A percentile compares a stretch with the other conserved stretches of the same genome.
These are phyloP conservation scores for Reinhardtius hippoglossoides DNA, from an alignment of 2,113 vertebrate genomes.

Conservation along the genomic window DNA sequence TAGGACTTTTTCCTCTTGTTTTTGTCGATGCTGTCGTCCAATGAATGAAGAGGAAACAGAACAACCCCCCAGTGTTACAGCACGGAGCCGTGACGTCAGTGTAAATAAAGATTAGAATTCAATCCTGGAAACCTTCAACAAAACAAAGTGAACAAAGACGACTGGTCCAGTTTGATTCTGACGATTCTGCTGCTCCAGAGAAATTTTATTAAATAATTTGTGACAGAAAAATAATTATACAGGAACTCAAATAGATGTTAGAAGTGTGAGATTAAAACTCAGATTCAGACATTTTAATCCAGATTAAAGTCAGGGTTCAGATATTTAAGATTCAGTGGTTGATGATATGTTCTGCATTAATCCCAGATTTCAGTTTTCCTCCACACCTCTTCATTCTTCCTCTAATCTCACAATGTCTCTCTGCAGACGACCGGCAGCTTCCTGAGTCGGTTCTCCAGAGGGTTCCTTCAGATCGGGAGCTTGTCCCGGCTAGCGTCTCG, in stretches of 20 bases:
- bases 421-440: slow-evolving; percentile 73
- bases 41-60: not conserved
- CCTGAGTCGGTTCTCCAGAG: slow-evolving; percentile 75
- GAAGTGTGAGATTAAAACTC: too few relatives aligned
- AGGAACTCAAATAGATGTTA: too few relatives aligned
- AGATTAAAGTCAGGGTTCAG: too few relatives aligned
- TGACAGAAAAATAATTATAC: too few relatives aligned
- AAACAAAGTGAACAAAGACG: not conserved
- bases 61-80: not conserved
- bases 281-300: too few relatives aligned
- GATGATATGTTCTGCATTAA: too few relatives aligned
- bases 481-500: slow-evolving; percentile 86
- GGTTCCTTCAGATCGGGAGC: slow-evolving; percentile 88
- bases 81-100: not conserved
- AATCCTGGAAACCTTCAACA: not conserved
- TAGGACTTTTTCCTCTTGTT: slow-evolving; percentile 11
- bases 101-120: not conserved
- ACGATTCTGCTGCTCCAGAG: not conserved
- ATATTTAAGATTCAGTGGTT: too few relatives aligned
- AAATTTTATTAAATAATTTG: not conserved
- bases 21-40: slow-evolving; percentile 6
- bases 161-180: too few relatives aligned
- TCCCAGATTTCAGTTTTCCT: not conserved
- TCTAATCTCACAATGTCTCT: not conserved
- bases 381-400: not conserved